phyloP scores from a whole-genome alignment of 2,888 invertebrate species.

The Lagria hirta region DNA sequence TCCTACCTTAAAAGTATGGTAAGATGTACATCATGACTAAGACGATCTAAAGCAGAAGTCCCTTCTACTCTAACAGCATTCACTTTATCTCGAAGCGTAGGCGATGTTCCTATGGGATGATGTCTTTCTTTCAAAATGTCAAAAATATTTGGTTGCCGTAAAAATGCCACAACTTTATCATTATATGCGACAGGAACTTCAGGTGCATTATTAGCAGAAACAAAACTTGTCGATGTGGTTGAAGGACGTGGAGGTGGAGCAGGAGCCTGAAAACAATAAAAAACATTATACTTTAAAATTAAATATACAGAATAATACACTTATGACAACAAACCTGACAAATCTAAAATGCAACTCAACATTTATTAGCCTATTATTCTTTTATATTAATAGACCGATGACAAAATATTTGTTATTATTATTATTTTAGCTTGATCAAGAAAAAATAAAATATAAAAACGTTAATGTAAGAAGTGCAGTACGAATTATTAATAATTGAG shows the following conservation, averaged over 20 bases:
- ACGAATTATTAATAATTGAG: too few relatives aligned
- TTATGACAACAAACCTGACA: too few relatives aligned
- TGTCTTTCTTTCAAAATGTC: slow-evolving; percentile 86
- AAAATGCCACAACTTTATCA: slow-evolving; percentile 94
- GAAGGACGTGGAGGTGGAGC: slow-evolving; percentile 71
- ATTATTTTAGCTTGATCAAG: too few relatives aligned
- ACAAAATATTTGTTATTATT: too few relatives aligned
- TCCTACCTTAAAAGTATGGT: slow-evolving; percentile 89
- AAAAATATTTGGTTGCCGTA: slow-evolving; percentile 90
- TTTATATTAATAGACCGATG: too few relatives aligned
- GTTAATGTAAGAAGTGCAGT: too few relatives aligned
- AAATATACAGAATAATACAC: not conserved
- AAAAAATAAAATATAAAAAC: too few relatives aligned
- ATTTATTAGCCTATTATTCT: too few relatives aligned
- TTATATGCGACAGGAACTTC: slow-evolving; percentile 90
- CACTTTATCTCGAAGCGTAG: slow-evolving; percentile 81
- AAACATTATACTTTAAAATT: too few relatives aligned
- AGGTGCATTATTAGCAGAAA: slow-evolving; percentile 53
- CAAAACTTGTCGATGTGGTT: slow-evolving; percentile 54
- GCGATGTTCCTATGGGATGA: slow-evolving; percentile 69
- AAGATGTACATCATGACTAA: slow-evolving; percentile 91
- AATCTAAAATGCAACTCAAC: too few relatives aligned
- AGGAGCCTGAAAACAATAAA: slow-evolving; percentile 64
- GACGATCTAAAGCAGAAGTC: slow-evolving; percentile 76
- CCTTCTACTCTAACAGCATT: slow-evolving; percentile 89